Conservation (phyloP, 2,888 invertebrate genomes). For the Tribolium freemani region DNA sequence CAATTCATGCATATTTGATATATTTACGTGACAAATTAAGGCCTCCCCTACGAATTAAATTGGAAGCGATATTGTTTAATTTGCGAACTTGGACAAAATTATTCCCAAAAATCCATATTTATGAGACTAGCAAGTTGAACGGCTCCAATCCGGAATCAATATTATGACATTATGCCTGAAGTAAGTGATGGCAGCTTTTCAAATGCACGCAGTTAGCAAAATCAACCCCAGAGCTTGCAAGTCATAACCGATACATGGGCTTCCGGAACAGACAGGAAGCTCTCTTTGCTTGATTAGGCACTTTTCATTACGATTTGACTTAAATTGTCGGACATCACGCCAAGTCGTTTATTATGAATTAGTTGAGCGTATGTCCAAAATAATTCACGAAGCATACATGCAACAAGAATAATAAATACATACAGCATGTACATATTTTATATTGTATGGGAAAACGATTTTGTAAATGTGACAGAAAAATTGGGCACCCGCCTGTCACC, state of each 20-base stretch:
- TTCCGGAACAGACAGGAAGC: constrained; percentile 63
- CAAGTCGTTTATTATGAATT: constrained; percentile 63
- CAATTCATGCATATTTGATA: constrained; percentile 68
- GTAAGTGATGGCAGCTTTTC: constrained; percentile 8
- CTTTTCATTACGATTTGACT: constrained; percentile 60
- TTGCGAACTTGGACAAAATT: constrained; percentile 29
- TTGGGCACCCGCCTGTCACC: constrained; percentile 57
- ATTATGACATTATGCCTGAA: constrained; percentile 36
- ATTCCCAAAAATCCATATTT: constrained; percentile 16
- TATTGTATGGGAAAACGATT: constrained; percentile 63
- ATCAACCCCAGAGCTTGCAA: constrained; percentile 46
- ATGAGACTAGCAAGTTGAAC: background rate
- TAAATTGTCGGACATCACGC: constrained; percentile 65
- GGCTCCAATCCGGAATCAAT: constrained; percentile 15
- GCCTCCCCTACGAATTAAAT: constrained; percentile 58
- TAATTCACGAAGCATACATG: constrained; percentile 57
- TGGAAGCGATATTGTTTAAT: constrained; percentile 64
- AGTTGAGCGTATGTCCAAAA: constrained; percentile 61
- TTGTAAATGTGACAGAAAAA: constrained; percentile 64
- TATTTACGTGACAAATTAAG: constrained; percentile 68
- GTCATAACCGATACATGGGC: constrained; percentile 60
- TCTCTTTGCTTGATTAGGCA: constrained; percentile 65
- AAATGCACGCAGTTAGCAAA: constrained; percentile 30
- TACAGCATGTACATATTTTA: constrained; percentile 63
- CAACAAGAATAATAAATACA: constrained; percentile 60